These are phyloP conservation scores for Selenia dentaria DNA, from an alignment of 2,888 invertebrate genomes.

Conservation along the genomic window DNA sequence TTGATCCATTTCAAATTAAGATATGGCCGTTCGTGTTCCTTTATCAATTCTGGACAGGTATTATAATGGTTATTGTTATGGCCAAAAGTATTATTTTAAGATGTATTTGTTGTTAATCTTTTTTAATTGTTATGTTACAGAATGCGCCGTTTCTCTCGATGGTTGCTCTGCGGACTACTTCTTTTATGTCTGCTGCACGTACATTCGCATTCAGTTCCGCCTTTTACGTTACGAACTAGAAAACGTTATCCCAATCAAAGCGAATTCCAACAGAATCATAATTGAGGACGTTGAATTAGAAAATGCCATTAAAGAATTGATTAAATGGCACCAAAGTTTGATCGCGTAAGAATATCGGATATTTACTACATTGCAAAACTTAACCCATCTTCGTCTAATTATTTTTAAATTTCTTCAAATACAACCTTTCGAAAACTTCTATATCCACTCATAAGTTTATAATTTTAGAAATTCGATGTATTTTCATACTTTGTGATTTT, in stretches of 20 bases:
- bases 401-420: too few species aligned
- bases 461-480: too few species aligned
- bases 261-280: constrained; percentile 3
- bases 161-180: constrained; percentile 48
- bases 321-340: constrained; percentile 57
- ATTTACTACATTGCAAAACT: too few species aligned
- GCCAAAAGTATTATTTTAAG: too few species aligned
- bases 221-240: constrained; percentile 47
- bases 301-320: constrained; percentile 39
- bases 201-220: constrained; percentile 56
- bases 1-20: constrained; percentile 49
- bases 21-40: constrained; percentile 60
- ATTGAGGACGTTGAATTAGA: constrained; percentile 34
- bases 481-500: too few species aligned
- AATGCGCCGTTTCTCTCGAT: constrained; percentile 38
- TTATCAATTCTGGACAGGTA: constrained; percentile 61
- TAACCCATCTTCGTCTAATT: too few species aligned
- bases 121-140: too few species aligned
- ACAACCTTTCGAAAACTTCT: too few species aligned
- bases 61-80: too few species aligned
- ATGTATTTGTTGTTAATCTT: too few species aligned
- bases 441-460: too few species aligned
- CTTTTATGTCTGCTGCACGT: constrained; percentile 54
- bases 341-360: constrained; percentile 57
- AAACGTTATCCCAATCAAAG: constrained; percentile 35